A percentile compares a stretch with the other conserved stretches of the same genome.
These are phyloP conservation scores for Eupithecia subfuscata DNA, from an alignment of 2,888 invertebrate genomes.

Conservation along the genomic window DNA sequence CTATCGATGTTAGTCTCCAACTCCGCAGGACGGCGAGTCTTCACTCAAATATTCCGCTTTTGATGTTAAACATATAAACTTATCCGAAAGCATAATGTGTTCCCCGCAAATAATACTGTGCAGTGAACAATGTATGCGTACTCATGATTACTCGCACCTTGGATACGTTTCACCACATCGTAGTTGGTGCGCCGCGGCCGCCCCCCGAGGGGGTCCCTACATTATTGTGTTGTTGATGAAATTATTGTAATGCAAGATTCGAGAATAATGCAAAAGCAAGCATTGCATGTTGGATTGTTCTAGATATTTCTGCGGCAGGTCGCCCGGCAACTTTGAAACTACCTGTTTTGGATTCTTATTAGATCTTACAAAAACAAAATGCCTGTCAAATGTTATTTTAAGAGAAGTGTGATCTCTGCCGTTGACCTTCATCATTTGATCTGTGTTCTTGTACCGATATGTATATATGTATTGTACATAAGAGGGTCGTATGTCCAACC, in stretches of 20 bases:
- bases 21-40: not conserved
- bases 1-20: not conserved
- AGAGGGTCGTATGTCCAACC: slow-evolving; percentile 66
- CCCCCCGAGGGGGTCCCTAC: too few relatives aligned
- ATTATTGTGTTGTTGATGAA: too few relatives aligned
- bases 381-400: slow-evolving; percentile 36
- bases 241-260: too few relatives aligned
- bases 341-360: slow-evolving; percentile 38
- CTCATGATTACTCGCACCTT: too few relatives aligned
- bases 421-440: slow-evolving; percentile 22
- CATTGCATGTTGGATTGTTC: not conserved
- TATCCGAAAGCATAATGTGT: not conserved
- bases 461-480: slow-evolving; percentile 49
- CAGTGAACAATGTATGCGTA: not conserved
- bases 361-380: slow-evolving; percentile 33
- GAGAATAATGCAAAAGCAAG: not conserved
- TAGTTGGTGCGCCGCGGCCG: too few relatives aligned
- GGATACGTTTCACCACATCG: too few relatives aligned
- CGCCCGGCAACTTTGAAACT: too few relatives aligned
- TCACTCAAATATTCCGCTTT: not conserved
- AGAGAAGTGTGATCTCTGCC: slow-evolving; percentile 31
- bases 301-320: not conserved
- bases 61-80: not conserved
- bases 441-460: slow-evolving; percentile 37
- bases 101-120: not conserved